Evolutionary conservation across 2,113 vertebrate species (phyloP).

Genomic region (human (Homo sapiens)): DNA sequence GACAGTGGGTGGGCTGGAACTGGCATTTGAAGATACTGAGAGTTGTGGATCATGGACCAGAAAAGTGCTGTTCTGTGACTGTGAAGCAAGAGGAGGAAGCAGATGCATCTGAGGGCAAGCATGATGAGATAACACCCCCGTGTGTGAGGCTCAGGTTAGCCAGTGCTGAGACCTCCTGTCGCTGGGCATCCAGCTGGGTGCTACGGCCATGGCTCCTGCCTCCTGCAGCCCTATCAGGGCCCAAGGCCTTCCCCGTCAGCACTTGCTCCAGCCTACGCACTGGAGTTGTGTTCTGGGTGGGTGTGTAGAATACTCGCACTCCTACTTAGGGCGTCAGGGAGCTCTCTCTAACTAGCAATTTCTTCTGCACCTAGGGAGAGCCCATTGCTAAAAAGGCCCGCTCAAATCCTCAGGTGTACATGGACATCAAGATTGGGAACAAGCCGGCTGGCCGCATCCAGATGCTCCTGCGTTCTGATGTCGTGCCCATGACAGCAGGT

Average conservation of each 20-base stretch:
- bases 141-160: accelerated
- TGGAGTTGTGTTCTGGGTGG: neutral
- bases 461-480: constrained; percentile 93
- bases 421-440: constrained; percentile 99
- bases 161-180: neutral
- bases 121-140: neutral
- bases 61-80: neutral
- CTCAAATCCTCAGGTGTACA: constrained; percentile 95
- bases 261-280: neutral
- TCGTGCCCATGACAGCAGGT: constrained; percentile 98
- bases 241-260: neutral
- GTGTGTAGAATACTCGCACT: neutral
- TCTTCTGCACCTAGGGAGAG: constrained; percentile 85
- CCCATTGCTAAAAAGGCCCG: constrained; percentile 93
- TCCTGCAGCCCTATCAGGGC: neutral
- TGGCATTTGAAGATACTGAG: neutral
- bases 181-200: neutral
- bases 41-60: neutral
- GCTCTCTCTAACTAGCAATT: accelerated
- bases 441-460: constrained; percentile 93
- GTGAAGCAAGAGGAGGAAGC: neutral
- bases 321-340: accelerated
- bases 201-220: accelerated
- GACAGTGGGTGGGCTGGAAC: neutral
- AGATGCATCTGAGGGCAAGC: accelerated